Evolutionary conservation across 2,113 vertebrate species (phyloP).

Genomic region (Monopterus albus): DNA sequence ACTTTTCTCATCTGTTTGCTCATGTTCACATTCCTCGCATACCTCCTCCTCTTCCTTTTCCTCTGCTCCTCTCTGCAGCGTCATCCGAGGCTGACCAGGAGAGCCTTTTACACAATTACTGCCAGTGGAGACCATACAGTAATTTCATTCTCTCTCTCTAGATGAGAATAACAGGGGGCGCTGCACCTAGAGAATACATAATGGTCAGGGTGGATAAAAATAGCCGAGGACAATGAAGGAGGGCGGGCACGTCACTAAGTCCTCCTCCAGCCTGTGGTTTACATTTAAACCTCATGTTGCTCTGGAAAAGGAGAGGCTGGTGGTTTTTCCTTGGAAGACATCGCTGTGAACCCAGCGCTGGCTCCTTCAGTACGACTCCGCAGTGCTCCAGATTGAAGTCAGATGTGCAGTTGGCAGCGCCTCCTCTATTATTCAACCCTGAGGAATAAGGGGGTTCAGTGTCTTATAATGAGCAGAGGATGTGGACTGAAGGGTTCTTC

Average conservation of each 20-base stretch:
- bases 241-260: conserved; percentile 18
- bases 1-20: too few species aligned
- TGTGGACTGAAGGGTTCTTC: conserved; percentile 37
- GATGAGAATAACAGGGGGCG: conserved; percentile 26
- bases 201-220: conserved; percentile 53
- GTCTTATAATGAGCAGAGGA: conserved; percentile 21
- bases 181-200: conserved; percentile 40
- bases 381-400: conserved; percentile 19
- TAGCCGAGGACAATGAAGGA: conserved; percentile 27
- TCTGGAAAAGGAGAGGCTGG: neutral
- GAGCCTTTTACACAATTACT: conserved; percentile 45
- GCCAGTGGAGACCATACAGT: conserved; percentile 10
- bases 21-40: neutral
- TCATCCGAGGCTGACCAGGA: conserved; percentile 34
- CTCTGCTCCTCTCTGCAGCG: conserved; percentile 4
- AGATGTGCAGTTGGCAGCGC: conserved; percentile 38
- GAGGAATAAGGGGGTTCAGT: conserved; percentile 20
- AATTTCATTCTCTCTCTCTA: conserved; percentile 40
- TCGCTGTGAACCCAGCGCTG: conserved; percentile 28
- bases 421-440: neutral
- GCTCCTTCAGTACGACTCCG: conserved; percentile 3
- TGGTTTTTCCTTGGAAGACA: conserved; percentile 31
- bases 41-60: neutral
- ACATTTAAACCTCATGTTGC: conserved; percentile 27
- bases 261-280: conserved; percentile 44